Base-by-base conservation (phyloP, 2,113 vertebrate species). In the Nerophis ophidion region DNA sequence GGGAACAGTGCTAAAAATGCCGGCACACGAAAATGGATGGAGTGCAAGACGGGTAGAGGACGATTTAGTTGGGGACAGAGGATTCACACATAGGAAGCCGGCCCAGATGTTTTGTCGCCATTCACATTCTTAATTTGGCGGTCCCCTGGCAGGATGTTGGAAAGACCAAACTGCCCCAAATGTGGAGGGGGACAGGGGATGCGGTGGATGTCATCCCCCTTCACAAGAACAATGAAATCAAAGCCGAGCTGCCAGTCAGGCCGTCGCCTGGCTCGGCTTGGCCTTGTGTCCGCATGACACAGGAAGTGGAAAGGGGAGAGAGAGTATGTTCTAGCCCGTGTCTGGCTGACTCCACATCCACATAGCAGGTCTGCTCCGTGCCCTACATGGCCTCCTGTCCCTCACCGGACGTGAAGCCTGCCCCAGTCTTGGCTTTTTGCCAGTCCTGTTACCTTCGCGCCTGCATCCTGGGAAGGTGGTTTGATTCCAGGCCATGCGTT, bases 351-450 rank as follows among this genome's bases (percentile, higher is more conserved):
- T 92, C 82, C 84, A 90, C 81, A 87, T 75, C 86, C 84, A 87
- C 75, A 90, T 73, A 91, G 88, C 90, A 92, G 91, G 86, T 92
- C 90, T 96, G 94, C 86, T 88, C 74, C 60, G 77, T 93, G 94
- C 90, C 94, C 91, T 72, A 66, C 80, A 80, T 92, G 91, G 89
- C 90, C 91, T 76, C 67, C 53, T 19, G 51, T 72, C 83, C 70
- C 77, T 64, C 67, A 45, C 81, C 80, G 86, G 89, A 92, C 90
- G 66, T 47, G 70, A 57, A 84, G 74, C 76, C 40, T 60, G 26
- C 16, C 61, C n/a, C 7, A 49, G 17, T 66, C 49, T 60, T 83
- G 75, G 69, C 65, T 45, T 34, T 48, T 46, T 33, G 62, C 61
- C 75, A 79, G 13, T 3, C 26, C 11, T 62, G 52, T 66, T 61